Percentiles rank a stretch among this genome's conserved stretches.
phyloP scores from a whole-genome alignment of 1,140 invertebrate species.

The Drosophila repleta region DNA sequence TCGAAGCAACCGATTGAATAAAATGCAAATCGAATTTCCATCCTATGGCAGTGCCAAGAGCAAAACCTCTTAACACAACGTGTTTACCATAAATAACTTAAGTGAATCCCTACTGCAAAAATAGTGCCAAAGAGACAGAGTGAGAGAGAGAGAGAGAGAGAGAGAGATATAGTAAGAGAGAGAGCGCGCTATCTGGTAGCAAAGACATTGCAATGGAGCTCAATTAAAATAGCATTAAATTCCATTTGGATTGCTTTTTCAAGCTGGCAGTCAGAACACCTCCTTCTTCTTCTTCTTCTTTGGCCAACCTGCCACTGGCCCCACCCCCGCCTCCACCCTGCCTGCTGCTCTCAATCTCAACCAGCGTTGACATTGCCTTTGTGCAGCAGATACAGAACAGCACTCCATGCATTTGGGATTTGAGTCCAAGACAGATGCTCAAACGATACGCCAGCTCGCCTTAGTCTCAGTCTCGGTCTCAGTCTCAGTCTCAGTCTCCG shows the following conservation, averaged over 20 bases:
- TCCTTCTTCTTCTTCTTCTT: not conserved
- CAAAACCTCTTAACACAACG: slow-evolving; percentile 43
- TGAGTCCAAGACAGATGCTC: slow-evolving; percentile 63
- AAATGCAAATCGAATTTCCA: slow-evolving; percentile 48
- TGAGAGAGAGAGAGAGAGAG: not conserved
- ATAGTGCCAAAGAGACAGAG: not conserved
- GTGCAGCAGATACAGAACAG: slow-evolving; percentile 39
- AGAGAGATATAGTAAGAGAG: slow-evolving; percentile 6
- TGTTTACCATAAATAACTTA: slow-evolving; percentile 64
- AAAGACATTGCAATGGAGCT: slow-evolving; percentile 60
- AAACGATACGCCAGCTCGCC: slow-evolving; percentile 42
- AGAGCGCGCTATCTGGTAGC: slow-evolving; percentile 6
- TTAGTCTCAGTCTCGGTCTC: not conserved
- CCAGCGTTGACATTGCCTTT: slow-evolving; percentile 47
- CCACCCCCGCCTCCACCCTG: slow-evolving; percentile 4
- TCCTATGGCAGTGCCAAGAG: slow-evolving; percentile 12
- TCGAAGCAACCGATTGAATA: slow-evolving; percentile 33
- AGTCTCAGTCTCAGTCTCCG: not conserved
- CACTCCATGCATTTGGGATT: slow-evolving; percentile 77
- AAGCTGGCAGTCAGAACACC: slow-evolving; percentile 43
- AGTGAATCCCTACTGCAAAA: slow-evolving; percentile 32
- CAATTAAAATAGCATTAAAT: slow-evolving; percentile 81
- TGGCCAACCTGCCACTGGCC: not conserved
- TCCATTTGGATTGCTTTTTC: slow-evolving; percentile 73
- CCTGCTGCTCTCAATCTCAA: not conserved